Percentiles rank a stretch among this genome's conserved stretches.
phyloP scores from a whole-genome alignment of 2,797 vertebrate genomes.

The Microctenopoma lineatum region DNA sequence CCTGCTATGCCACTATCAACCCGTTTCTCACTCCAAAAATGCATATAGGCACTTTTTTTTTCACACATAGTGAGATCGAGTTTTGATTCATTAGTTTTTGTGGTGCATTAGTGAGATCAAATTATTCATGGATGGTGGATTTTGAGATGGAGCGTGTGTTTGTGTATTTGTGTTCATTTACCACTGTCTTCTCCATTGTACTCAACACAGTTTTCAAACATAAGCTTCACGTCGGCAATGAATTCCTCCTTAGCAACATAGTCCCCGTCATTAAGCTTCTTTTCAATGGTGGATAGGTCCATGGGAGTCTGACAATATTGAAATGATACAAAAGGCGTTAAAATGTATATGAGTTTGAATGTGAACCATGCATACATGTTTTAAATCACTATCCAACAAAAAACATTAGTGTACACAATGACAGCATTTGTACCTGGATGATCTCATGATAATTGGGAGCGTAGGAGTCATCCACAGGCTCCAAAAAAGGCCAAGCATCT shows the following conservation, averaged over 20 bases:
- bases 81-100: constrained; percentile 7
- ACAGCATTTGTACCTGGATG: constrained; percentile 88
- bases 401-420: neutral
- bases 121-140: neutral
- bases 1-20: constrained; percentile 35
- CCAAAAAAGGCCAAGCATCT: constrained; percentile 98
- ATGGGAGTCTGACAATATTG: constrained; percentile 88
- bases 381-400: neutral
- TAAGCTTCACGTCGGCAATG: constrained; percentile 94
- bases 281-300: constrained; percentile 98
- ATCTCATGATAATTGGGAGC: constrained; percentile 97
- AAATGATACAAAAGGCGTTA: neutral
- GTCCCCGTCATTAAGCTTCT: constrained; percentile 92
- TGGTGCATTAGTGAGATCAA: neutral
- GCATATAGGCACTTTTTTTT: constrained; percentile 33
- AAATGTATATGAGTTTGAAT: neutral
- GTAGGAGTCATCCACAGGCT: constrained; percentile 97
- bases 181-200: constrained; percentile 98
- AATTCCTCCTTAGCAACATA: constrained; percentile 97
- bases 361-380: neutral
- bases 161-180: constrained; percentile 73
- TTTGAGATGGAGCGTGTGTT: constrained; percentile 3
- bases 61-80: constrained; percentile 19
- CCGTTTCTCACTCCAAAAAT: constrained; percentile 29
- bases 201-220: constrained; percentile 96